Evolutionary conservation across 53 echinoderm and acorn worm genomes (phyloP).

Genomic region (Crossaster papposus): DNA sequence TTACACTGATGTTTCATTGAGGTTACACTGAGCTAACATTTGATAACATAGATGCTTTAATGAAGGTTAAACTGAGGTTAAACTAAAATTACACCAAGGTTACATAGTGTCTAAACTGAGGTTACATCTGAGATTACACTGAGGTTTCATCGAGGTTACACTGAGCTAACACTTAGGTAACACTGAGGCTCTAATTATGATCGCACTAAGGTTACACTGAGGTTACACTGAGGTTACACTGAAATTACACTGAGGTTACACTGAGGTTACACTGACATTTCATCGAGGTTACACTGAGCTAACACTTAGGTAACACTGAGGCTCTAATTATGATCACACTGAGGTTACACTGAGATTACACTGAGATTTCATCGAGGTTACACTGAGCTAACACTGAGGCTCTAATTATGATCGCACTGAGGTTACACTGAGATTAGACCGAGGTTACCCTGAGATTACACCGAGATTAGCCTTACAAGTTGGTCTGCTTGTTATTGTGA

Average conservation of each 20-base stretch:
- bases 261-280: not conserved
- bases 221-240: not conserved
- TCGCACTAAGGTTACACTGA: not conserved
- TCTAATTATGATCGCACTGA: not conserved
- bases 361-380: not conserved
- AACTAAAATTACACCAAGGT: too few relatives aligned
- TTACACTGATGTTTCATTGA: too few relatives aligned
- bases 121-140: not conserved
- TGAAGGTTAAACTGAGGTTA: too few relatives aligned
- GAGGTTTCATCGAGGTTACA: not conserved
- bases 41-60: too few relatives aligned
- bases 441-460: not conserved
- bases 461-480: slow-evolving; percentile 79
- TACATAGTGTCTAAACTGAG: too few relatives aligned
- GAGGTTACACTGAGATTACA: not conserved
- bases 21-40: too few relatives aligned
- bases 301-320: not conserved
- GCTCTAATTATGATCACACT: not conserved
- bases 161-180: too few relatives aligned
- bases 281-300: not conserved
- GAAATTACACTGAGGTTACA: not conserved
- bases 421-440: not conserved
- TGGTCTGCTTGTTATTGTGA: slow-evolving; percentile 82
- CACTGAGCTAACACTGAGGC: not conserved
- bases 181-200: not conserved